These are phyloP conservation scores for Clavelina lepadiformis DNA, from an alignment of 23 tunicate species.

Conservation along the genomic window DNA sequence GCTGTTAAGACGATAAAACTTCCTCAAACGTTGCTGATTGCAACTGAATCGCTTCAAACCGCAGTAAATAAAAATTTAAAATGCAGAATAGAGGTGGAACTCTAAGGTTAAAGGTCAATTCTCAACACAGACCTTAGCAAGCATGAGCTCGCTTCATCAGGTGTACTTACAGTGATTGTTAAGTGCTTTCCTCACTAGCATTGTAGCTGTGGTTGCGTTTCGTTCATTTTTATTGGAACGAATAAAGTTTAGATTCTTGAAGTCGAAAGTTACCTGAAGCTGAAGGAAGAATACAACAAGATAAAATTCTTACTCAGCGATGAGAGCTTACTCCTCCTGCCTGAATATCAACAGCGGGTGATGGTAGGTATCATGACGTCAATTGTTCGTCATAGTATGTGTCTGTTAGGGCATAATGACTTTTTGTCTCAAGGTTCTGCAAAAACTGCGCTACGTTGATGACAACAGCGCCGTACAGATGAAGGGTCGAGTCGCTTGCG, in stretches of 20 bases:
- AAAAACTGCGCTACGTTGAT: constrained; percentile 73
- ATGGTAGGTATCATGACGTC: constrained; percentile 24
- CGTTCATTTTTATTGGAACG: neutral
- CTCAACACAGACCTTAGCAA: too few species aligned
- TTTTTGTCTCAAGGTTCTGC: constrained; percentile 45
- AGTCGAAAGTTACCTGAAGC: constrained; percentile 54
- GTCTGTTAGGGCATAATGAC: neutral
- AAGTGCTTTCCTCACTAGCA: too few species aligned
- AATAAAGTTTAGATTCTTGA: neutral
- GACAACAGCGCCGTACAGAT: constrained; percentile 80
- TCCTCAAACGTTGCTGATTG: too few species aligned
- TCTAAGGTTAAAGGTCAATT: too few species aligned
- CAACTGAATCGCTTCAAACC: too few species aligned
- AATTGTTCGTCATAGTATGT: neutral
- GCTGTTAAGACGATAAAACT: too few species aligned
- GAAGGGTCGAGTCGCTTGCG: constrained; percentile 99
- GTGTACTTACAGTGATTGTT: too few species aligned
- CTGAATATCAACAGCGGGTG: constrained; percentile 81
- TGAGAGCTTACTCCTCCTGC: constrained; percentile 77
- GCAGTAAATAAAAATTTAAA: too few species aligned
- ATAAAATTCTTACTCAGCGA: constrained; percentile 68
- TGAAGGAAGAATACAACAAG: constrained; percentile 46
- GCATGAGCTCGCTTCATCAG: too few species aligned
- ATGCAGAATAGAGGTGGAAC: too few species aligned
- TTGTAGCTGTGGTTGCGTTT: too few species aligned